A percentile compares a stretch with the other conserved stretches of the same genome.
Conservation (phyloP, 1,140 invertebrate species). For the Cydia fagiglandana region DNA sequence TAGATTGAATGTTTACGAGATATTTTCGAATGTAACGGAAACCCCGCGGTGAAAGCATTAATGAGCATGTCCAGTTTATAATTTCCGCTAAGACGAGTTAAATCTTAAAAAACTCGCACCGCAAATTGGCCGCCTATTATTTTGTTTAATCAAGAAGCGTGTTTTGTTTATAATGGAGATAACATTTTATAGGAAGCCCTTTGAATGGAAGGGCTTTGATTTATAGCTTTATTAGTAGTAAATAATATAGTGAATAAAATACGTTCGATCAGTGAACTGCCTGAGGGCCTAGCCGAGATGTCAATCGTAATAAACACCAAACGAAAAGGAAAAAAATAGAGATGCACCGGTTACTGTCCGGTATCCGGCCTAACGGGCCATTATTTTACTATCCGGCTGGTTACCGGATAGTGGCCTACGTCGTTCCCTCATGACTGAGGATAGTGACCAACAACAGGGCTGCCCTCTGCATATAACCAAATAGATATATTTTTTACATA, state of each 20-base stretch:
- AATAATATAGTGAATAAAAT: neutral
- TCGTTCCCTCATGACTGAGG: too few species aligned
- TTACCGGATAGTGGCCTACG: too few species aligned
- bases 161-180: neutral
- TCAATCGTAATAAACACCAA: too few species aligned
- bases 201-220: neutral
- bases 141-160: neutral
- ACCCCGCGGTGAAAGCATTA: conserved; percentile 63
- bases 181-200: neutral
- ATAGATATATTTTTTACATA: too few species aligned
- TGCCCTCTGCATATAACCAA: too few species aligned
- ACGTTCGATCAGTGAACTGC: neutral
- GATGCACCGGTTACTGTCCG: too few species aligned
- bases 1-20: conserved; percentile 59
- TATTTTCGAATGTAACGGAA: conserved; percentile 62
- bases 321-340: too few species aligned
- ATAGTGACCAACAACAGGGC: too few species aligned
- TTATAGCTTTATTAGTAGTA: neutral
- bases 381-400: too few species aligned
- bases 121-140: conserved; percentile 24
- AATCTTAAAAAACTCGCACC: conserved; percentile 25
- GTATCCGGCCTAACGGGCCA: too few species aligned
- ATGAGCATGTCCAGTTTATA: conserved; percentile 63
- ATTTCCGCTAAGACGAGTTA: conserved; percentile 53
- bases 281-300: too few species aligned